Evolutionary conservation across 2,888 invertebrate species (phyloP).

Genomic region (Pyrrhia umbra): DNA sequence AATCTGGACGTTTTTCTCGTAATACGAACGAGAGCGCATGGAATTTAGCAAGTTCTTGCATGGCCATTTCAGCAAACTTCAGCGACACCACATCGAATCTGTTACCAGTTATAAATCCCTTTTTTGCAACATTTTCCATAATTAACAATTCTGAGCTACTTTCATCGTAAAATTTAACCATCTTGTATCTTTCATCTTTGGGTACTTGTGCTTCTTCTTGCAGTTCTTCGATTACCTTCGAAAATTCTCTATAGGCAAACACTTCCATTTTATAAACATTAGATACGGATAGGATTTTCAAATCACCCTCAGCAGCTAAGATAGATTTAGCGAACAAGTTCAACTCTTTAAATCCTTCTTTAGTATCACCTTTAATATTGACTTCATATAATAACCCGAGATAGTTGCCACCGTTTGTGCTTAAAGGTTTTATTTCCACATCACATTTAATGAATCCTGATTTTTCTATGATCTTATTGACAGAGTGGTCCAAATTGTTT

Average conservation of each 20-base stretch:
- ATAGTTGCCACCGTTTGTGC: slow-evolving; percentile 73
- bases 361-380: slow-evolving; percentile 70
- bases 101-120: slow-evolving; percentile 68
- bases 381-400: slow-evolving; percentile 70
- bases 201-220: slow-evolving; percentile 72
- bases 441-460: slow-evolving; percentile 36
- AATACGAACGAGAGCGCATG: slow-evolving; percentile 74
- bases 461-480: slow-evolving; percentile 52
- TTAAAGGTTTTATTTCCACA: slow-evolving; percentile 43
- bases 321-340: slow-evolving; percentile 74
- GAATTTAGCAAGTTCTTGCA: slow-evolving; percentile 76
- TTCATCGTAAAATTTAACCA: slow-evolving; percentile 70
- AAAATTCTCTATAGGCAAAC: slow-evolving; percentile 72
- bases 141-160: slow-evolving; percentile 68
- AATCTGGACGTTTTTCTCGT: slow-evolving; percentile 66
- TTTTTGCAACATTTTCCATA: slow-evolving; percentile 73
- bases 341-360: slow-evolving; percentile 66
- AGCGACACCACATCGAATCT: slow-evolving; percentile 71
- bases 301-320: slow-evolving; percentile 44
- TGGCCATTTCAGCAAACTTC: slow-evolving; percentile 70
- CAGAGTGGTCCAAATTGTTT: slow-evolving; percentile 51
- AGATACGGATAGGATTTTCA: slow-evolving; percentile 58
- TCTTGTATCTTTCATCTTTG: slow-evolving; percentile 66
- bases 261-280: slow-evolving; percentile 67
- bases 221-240: slow-evolving; percentile 66